Conservation (phyloP, 2,113 vertebrate genomes). For the Rhineura floridana region DNA sequence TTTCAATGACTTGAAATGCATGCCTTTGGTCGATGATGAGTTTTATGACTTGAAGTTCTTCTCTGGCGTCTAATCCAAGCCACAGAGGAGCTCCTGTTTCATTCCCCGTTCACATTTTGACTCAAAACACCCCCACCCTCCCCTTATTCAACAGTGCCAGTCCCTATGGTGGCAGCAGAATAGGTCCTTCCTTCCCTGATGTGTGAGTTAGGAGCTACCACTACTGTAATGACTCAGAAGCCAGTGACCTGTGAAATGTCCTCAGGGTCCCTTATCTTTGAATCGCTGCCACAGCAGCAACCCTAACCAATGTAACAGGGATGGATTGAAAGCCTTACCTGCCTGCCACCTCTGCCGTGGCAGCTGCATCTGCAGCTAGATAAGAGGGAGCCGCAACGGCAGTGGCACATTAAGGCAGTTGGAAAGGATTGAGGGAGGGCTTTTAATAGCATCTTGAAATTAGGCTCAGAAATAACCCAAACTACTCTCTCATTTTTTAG, state of each 20-base stretch:
- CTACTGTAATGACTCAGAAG: neutral
- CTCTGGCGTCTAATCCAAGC: neutral
- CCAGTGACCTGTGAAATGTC: neutral
- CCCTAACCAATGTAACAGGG: neutral
- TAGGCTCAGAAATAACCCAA: neutral
- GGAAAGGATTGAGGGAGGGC: neutral
- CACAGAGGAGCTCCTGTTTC: neutral
- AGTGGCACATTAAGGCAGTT: no score
- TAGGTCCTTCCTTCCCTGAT: neutral
- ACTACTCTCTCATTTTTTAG: neutral
- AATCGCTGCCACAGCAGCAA: neutral
- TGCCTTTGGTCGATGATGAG: neutral
- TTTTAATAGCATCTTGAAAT: neutral
- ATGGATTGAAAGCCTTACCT: neutral
- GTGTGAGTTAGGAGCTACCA: neutral
- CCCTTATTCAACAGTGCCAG: neutral
- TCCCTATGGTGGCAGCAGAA: neutral
- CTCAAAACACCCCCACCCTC: neutral
- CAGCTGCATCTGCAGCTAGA: no score
- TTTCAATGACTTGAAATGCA: no score
- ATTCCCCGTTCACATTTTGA: neutral
- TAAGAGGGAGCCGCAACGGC: neutral
- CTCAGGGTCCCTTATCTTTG: neutral
- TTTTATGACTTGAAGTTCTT: neutral
- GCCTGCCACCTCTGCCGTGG: neutral